Percentiles rank a stretch among this genome's conserved stretches.
phyloP scores from a whole-genome alignment of 1,140 invertebrate species.

The Platyscapa corneri region DNA sequence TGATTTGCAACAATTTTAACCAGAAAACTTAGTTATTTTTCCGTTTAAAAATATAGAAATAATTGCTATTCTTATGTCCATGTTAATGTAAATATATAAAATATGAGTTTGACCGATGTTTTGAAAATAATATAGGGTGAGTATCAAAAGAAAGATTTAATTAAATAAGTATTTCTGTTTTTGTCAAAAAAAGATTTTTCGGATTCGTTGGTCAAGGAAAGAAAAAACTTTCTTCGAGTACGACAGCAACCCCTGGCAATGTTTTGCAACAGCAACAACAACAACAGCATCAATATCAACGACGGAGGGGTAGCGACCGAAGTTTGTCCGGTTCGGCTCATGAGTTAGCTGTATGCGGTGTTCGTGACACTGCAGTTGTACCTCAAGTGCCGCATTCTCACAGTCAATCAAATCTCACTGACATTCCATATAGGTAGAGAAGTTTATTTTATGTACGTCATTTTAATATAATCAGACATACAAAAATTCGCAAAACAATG shows the following conservation, averaged over 20 bases:
- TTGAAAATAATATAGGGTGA: no score
- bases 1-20: no score
- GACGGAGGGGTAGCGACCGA: constrained; percentile 85
- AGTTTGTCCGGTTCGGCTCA: constrained; percentile 88
- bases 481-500: no score
- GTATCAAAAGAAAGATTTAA: no score
- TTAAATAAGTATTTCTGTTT: neutral
- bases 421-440: constrained; percentile 83
- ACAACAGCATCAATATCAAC: constrained; percentile 58
- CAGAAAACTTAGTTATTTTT: no score
- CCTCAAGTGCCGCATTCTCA: constrained; percentile 83
- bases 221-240: constrained; percentile 84
- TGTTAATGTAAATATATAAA: no score
- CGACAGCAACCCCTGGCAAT: constrained; percentile 73
- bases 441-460: neutral
- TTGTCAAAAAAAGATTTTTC: constrained; percentile 82
- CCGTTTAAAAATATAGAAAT: no score
- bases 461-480: neutral
- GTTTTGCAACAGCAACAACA: constrained; percentile 65
- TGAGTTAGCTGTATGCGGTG: constrained; percentile 82
- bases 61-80: no score
- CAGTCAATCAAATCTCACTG: constrained; percentile 87
- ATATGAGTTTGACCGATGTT: no score
- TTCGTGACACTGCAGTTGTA: constrained; percentile 73
- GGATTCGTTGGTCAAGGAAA: constrained; percentile 89